A percentile compares a stretch with the other conserved stretches of the same genome.
phyloP scores from a whole-genome alignment of 23 tunicate genomes.

The Diplosoma virens region DNA sequence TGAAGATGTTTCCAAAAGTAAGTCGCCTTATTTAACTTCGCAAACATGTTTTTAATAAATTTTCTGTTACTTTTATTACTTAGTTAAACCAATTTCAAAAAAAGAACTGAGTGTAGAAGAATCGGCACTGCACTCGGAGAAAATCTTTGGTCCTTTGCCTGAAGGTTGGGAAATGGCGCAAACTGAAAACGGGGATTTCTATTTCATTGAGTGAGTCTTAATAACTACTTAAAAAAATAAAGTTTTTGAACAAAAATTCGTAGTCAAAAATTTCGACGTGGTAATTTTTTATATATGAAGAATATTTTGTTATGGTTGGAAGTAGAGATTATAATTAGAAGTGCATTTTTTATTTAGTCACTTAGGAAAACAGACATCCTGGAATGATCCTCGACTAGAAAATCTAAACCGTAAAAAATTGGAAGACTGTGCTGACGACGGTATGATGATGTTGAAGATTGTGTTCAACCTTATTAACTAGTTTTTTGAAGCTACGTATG shows the following conservation, averaged over 20 bases:
- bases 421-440: constrained; percentile 89
- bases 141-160: constrained; percentile 70
- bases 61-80: no score
- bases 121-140: constrained; percentile 30
- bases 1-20: no score
- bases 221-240: no score
- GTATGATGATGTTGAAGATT: constrained; percentile 43
- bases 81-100: not conserved
- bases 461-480: no score
- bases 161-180: constrained; percentile 97
- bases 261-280: no score
- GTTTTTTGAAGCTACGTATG: no score
- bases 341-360: constrained; percentile 49
- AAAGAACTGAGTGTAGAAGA: constrained; percentile 17
- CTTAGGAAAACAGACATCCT: constrained; percentile 78
- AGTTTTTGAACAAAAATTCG: no score
- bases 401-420: constrained; percentile 44
- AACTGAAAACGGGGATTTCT: constrained; percentile 81
- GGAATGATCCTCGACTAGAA: constrained; percentile 82
- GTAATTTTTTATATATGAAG: no score
- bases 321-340: no score
- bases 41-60: no score
- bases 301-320: no score
- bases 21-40: no score
- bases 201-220: constrained; percentile 91